Base-by-base conservation (phyloP, 2,797 vertebrate species). In the Pseudomugil gertrudae region DNA sequence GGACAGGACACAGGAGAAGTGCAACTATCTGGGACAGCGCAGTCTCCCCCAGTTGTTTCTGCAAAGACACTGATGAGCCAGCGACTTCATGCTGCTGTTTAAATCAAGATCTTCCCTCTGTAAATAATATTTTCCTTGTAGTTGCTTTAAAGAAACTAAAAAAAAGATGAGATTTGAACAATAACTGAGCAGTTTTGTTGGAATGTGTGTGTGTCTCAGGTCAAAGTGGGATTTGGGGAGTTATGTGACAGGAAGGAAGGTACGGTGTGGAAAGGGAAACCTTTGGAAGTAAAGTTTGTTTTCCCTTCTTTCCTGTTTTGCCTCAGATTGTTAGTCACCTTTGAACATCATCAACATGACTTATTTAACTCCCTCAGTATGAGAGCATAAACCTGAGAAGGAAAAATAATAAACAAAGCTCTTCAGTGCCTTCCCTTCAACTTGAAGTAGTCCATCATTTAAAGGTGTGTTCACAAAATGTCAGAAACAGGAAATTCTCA, bases 231-330 rank as follows among this genome's bases (percentile, higher is more conserved):
- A 69, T 72, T 58, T 53, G 38, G 57, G 57, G 67, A 69, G 58
- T 43, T 71, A 56, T 81, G 69, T 17, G 80, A 82, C 78, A 87
- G 89, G 90, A 91, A 85, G 79, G 79, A 76, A 88, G 71, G 86
- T 84, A 74, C 14, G 9, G 68, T 61, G 71, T 66, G 74, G 76
- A 86, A 76, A 62, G 71, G 72, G 72, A 76, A 87, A 69, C 72
- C 65, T 74, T 40, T 74, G 85, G 84, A 84, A 80, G 59, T 73
- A 71, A 76, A 74, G 67, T 36, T 77, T 70, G 61, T 83, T 80
- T 85, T 59, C 77, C 75, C 61, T 54, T 65, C 29, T 80, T 90
- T 90, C 87, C 89, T 90, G 84, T 87, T 89, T 88, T 48, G 72
- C 69, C 71, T 79, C 59, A 33, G 73, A 54, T 51, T 9, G 43